These are phyloP conservation scores for Fragum whitleyi DNA, from an alignment of 2,888 invertebrate genomes.

Conservation along the genomic window DNA sequence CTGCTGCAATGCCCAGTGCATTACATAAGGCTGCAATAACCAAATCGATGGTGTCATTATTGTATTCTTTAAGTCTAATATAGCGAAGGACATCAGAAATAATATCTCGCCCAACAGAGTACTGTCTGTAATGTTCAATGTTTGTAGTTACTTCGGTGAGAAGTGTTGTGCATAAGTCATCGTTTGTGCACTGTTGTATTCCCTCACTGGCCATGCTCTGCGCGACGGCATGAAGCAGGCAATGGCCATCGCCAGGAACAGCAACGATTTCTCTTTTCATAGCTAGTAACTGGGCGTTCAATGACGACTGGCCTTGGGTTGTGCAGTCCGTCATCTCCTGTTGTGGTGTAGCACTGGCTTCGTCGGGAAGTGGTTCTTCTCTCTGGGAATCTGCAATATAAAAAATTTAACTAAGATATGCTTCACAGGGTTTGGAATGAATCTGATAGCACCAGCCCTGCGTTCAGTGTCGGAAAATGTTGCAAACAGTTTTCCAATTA, in stretches of 20 bases:
- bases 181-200: slow-evolving; percentile 30
- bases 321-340: not conserved
- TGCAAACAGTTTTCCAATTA: no score
- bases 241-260: slow-evolving; percentile 47
- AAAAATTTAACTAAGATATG: not conserved
- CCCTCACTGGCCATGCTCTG: slow-evolving; percentile 35
- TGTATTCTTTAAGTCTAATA: slow-evolving; percentile 42
- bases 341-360: slow-evolving; percentile 1
- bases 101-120: slow-evolving; percentile 40
- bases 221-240: slow-evolving; percentile 45
- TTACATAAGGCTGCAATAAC: slow-evolving; percentile 40
- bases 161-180: slow-evolving; percentile 39
- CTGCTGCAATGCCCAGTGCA: slow-evolving; percentile 42
- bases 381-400: slow-evolving; percentile 12
- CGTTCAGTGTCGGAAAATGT: no score
- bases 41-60: slow-evolving; percentile 46
- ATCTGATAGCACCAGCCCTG: not conserved
- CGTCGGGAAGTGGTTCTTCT: slow-evolving; percentile 12
- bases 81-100: slow-evolving; percentile 43
- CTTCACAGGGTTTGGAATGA: not conserved
- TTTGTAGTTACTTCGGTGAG: slow-evolving; percentile 28
- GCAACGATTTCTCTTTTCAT: slow-evolving; percentile 37
- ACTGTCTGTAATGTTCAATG: slow-evolving; percentile 40
- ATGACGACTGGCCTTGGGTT: not conserved
- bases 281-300: slow-evolving; percentile 32